phyloP scores from a whole-genome alignment of 1,140 invertebrate species.

The Spodoptera litura region DNA sequence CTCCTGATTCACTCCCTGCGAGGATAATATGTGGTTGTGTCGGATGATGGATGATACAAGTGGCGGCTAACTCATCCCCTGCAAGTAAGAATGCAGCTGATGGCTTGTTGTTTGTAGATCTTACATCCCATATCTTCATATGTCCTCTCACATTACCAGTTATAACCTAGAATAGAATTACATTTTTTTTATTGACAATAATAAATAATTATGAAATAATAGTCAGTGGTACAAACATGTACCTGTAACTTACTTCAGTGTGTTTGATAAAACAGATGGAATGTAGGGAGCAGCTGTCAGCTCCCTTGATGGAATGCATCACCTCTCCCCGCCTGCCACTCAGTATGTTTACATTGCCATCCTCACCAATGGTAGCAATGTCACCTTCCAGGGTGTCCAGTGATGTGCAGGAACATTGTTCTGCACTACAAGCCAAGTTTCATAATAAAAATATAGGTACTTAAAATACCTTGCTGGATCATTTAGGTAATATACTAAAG shows the following conservation, averaged over 20 bases:
- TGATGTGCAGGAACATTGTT: constrained; percentile 88
- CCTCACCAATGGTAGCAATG: constrained; percentile 93
- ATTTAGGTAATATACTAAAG: no score
- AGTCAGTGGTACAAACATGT: no score
- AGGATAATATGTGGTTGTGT: constrained; percentile 94
- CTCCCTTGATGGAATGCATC: constrained; percentile 89
- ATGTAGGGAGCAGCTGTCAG: constrained; percentile 93
- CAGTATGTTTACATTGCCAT: constrained; percentile 91
- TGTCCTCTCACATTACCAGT: constrained; percentile 94
- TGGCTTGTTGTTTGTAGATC: constrained; percentile 87
- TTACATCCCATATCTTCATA: constrained; percentile 95
- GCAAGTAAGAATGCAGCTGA: constrained; percentile 89
- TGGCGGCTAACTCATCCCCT: constrained; percentile 89
- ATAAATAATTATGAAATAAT: no score
- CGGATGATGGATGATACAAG: constrained; percentile 92
- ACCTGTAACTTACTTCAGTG: constrained; percentile 87
- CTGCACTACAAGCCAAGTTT: constrained; percentile 58
- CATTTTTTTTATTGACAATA: background rate
- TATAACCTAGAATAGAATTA: constrained; percentile 85
- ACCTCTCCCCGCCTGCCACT: constrained; percentile 88
- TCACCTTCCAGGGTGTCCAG: constrained; percentile 90
- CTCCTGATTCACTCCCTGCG: constrained; percentile 93
- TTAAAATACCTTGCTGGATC: no score
- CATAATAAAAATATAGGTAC: background rate
- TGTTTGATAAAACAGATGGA: constrained; percentile 92